Conservation (phyloP, 2,113 vertebrate genomes). For the Poicephalus gulielmi region DNA sequence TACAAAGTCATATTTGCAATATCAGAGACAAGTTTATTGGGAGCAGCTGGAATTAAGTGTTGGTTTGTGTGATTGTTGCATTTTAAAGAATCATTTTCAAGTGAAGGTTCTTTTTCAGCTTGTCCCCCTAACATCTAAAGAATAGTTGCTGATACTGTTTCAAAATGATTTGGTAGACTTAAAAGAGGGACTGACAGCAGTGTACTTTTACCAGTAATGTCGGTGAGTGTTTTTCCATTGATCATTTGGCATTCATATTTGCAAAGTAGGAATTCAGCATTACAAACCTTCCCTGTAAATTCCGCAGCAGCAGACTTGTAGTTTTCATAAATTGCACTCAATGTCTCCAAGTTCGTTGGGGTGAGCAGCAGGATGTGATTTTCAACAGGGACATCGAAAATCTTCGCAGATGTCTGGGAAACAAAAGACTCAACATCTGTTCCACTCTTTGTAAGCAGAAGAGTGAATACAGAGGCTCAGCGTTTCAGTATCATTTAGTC, state of each 20-base stretch:
- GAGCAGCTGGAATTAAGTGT: background rate
- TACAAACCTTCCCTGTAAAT: constrained; percentile 87
- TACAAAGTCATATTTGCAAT: background rate
- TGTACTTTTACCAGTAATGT: background rate
- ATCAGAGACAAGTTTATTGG: background rate
- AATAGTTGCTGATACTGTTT: background rate
- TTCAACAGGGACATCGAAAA: constrained; percentile 80
- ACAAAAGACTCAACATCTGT: constrained; percentile 48
- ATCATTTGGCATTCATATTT: background rate
- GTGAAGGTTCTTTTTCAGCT: background rate
- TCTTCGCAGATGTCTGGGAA: constrained; percentile 84
- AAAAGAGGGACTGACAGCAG: background rate
- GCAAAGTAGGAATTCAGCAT: background rate
- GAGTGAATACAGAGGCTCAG: constrained; percentile 36
- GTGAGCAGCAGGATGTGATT: constrained; percentile 90
- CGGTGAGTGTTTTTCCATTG: background rate
- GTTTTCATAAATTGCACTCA: constrained; percentile 68
- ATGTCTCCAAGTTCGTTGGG: constrained; percentile 74
- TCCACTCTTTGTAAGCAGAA: constrained; percentile 3
- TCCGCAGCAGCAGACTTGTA: constrained; percentile 73
- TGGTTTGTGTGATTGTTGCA: background rate
- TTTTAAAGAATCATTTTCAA: background rate
- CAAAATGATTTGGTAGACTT: background rate
- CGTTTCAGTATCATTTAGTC: background rate
- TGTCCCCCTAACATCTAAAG: background rate